These are phyloP conservation scores for Plotosus lineatus DNA, from an alignment of 2,113 vertebrate genomes.

Conservation along the genomic window DNA sequence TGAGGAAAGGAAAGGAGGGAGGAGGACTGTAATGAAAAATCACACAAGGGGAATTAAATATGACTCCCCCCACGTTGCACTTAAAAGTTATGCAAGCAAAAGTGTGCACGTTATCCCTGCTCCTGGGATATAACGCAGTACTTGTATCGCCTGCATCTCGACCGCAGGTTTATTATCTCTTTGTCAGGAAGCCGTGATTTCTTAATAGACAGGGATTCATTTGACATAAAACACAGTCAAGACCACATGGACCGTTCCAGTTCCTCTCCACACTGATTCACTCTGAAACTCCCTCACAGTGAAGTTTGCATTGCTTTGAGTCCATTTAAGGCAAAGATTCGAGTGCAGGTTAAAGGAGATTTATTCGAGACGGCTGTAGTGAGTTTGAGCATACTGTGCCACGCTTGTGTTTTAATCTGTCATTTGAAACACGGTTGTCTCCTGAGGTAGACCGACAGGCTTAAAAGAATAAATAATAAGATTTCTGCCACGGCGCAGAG, in stretches of 20 bases:
- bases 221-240: conserved; percentile 48
- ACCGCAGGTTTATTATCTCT: conserved; percentile 45
- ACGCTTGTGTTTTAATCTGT: conserved; percentile 30
- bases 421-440: conserved; percentile 38
- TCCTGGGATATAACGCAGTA: conserved; percentile 61
- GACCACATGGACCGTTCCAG: conserved; percentile 42
- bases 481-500: conserved; percentile 34
- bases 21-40: conserved; percentile 43
- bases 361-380: conserved; percentile 33
- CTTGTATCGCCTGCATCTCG: conserved; percentile 54
- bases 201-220: conserved; percentile 49
- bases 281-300: neutral
- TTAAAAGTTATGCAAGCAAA: conserved; percentile 45
- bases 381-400: neutral
- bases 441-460: neutral
- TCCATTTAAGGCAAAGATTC: conserved; percentile 43
- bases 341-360: conserved; percentile 26
- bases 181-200: conserved; percentile 49
- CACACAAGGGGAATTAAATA: conserved; percentile 41
- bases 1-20: conserved; percentile 41
- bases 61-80: conserved; percentile 37
- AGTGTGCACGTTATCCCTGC: conserved; percentile 55
- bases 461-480: conserved; percentile 28
- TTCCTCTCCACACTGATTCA: conserved; percentile 42
- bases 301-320: conserved; percentile 29